phyloP scores from a whole-genome alignment of 2,113 vertebrate species.

The Nyctibius bracteatus region DNA sequence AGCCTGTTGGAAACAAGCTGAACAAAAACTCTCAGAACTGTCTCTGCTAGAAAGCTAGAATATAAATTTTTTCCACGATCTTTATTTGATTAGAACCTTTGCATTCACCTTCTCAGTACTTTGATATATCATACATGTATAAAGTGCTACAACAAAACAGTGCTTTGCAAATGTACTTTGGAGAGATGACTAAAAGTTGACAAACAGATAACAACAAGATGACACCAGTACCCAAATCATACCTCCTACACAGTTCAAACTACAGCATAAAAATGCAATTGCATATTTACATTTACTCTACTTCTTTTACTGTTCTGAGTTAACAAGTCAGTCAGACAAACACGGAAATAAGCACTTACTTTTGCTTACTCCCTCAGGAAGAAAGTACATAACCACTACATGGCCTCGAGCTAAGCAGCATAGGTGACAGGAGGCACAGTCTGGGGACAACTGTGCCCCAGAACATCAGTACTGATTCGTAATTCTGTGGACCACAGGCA shows the following conservation, averaged over 20 bases:
- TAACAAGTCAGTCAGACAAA: background rate
- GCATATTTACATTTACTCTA: background rate
- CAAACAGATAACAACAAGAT: background rate
- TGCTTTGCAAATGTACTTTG: background rate
- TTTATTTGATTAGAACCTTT: background rate
- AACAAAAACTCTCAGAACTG: background rate
- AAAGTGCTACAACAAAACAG: background rate
- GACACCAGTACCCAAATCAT: background rate
- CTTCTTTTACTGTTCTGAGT: background rate
- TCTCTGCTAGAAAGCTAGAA: background rate
- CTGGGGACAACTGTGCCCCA: background rate
- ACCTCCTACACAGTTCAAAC: background rate
- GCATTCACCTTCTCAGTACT: background rate
- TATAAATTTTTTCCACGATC: background rate
- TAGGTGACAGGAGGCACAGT: background rate
- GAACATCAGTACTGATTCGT: background rate
- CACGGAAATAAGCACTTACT: background rate
- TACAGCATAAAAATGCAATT: background rate
- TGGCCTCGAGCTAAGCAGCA: background rate
- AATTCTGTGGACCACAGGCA: background rate
- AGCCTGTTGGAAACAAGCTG: background rate
- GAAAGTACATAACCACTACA: background rate
- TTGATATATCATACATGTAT: background rate
- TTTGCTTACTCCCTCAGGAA: background rate
- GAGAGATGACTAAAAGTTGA: background rate